These are phyloP conservation scores for Pelagia noctiluca DNA, from an alignment of 30 jellyfish, hydroid and myxozoan genomes.

Conservation along the genomic window DNA sequence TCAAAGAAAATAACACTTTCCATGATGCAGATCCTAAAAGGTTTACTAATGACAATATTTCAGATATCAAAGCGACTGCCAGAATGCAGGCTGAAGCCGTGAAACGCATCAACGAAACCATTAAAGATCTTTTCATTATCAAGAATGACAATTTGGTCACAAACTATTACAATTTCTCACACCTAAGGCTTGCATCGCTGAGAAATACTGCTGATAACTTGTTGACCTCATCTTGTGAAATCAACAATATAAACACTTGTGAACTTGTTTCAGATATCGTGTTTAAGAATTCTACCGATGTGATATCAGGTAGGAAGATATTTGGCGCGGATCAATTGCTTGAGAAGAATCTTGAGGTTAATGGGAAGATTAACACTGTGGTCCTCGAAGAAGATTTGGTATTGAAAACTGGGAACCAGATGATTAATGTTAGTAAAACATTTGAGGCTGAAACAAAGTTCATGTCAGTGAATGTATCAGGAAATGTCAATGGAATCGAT, in stretches of 20 bases:
- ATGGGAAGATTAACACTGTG: conserved; percentile 32
- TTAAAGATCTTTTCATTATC: background rate
- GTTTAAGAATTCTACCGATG: conserved; percentile 31
- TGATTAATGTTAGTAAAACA: conserved; percentile 23
- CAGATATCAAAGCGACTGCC: background rate
- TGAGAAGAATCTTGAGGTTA: background rate
- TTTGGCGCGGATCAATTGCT: conserved; percentile 4
- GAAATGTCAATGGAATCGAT: conserved; percentile 60
- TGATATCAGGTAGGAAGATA: conserved; percentile 49
- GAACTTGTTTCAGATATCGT: conserved; percentile 38
- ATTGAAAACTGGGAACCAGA: conserved; percentile 21
- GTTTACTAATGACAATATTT: background rate
- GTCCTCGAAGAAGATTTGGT: conserved; percentile 49
- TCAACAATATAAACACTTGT: conserved; percentile 15
- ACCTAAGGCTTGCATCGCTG: background rate
- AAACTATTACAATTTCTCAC: background rate
- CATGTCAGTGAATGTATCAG: conserved; percentile 21
- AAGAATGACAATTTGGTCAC: background rate
- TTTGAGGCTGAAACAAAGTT: conserved; percentile 39
- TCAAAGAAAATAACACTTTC: background rate
- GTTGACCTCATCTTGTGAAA: background rate
- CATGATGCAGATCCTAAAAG: background rate
- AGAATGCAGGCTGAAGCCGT: background rate
- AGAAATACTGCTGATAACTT: background rate
- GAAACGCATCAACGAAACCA: background rate